Evolutionary conservation across 2,113 vertebrate genomes (phyloP).

Genomic region (Sturnus vulgaris): DNA sequence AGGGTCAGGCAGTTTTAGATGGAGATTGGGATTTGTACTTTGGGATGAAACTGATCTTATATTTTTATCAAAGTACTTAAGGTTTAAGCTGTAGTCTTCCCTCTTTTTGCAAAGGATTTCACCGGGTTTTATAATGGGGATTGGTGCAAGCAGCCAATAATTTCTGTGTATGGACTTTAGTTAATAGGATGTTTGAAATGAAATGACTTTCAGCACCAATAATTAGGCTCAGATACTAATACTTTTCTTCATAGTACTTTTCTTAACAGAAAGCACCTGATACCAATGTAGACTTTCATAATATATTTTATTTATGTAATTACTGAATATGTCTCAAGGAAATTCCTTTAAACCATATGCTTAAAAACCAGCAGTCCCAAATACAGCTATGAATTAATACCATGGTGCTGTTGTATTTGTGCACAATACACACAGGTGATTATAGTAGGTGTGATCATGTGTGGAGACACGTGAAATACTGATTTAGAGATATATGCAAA

Average conservation of each 20-base stretch:
- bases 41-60: conserved; percentile 72
- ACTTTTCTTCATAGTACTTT: not conserved
- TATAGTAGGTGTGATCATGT: not conserved
- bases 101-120: conserved; percentile 67
- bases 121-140: conserved; percentile 40
- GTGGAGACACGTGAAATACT: not conserved
- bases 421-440: not conserved
- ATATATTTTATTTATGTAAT: not conserved
- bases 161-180: conserved; percentile 64
- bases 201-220: conserved; percentile 44
- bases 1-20: conserved; percentile 70
- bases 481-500: not conserved
- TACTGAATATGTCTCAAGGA: not conserved
- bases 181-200: conserved; percentile 68
- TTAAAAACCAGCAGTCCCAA: not conserved
- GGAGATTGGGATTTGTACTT: conserved; percentile 68
- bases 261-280: not conserved
- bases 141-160: conserved; percentile 51
- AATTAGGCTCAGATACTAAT: conserved; percentile 34
- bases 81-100: conserved; percentile 60
- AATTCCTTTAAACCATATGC: not conserved
- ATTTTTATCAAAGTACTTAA: conserved; percentile 74
- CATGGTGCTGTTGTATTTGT: not conserved
- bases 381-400: not conserved
- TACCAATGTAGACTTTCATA: not conserved